A percentile compares a stretch with the other conserved stretches of the same genome.
phyloP scores from a whole-genome alignment of 2,113 vertebrate genomes.

The Ovis canadensis region DNA sequence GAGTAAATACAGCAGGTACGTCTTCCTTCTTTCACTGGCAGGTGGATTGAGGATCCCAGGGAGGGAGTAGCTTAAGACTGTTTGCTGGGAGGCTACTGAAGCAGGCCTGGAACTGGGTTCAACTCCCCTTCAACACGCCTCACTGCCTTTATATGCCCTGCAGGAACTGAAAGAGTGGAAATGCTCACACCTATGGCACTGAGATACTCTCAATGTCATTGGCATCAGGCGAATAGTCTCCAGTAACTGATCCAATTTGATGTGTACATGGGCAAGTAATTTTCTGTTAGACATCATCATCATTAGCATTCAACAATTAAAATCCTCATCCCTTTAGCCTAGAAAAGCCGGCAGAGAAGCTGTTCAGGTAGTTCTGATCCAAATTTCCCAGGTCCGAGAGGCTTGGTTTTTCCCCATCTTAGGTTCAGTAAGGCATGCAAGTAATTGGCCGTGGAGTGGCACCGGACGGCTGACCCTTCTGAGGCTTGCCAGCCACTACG shows the following conservation, averaged over 20 bases:
- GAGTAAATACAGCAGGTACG: background rate
- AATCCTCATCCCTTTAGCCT: background rate
- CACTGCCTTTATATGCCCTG: background rate
- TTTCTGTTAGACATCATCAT: constrained; percentile 32
- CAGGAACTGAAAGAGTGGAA: background rate
- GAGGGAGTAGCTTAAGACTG: background rate
- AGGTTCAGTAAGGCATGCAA: background rate
- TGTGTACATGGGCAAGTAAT: background rate
- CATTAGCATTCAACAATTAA: constrained; percentile 26
- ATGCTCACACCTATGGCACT: background rate
- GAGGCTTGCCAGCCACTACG: background rate
- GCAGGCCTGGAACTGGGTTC: background rate
- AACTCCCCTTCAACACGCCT: background rate
- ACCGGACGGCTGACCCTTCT: background rate
- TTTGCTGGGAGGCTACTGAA: background rate
- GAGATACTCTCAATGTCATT: background rate
- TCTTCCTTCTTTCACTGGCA: background rate
- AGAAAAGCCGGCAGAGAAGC: background rate
- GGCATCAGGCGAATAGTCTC: background rate
- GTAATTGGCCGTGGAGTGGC: background rate
- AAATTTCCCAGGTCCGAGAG: background rate
- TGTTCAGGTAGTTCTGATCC: background rate
- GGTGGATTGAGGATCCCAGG: background rate
- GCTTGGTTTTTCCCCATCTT: background rate
- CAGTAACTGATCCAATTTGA: background rate